Evolutionary conservation across 2,113 vertebrate species (phyloP).

Genomic region (Tiliqua scincoides): DNA sequence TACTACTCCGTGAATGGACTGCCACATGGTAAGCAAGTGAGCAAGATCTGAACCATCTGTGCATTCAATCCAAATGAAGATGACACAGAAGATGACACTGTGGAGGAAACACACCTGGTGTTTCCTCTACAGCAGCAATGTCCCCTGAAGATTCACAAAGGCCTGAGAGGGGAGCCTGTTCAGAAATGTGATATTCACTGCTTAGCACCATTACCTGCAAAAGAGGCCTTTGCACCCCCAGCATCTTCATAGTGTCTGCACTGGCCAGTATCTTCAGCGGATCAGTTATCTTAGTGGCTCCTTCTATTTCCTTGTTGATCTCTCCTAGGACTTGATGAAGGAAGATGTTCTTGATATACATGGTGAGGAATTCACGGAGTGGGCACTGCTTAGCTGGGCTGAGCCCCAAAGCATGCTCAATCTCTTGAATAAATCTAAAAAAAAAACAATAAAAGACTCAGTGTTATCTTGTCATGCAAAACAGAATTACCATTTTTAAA

Average conservation of each 20-base stretch:
- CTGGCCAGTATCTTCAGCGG: slow-evolving; percentile 93
- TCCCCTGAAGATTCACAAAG: background rate
- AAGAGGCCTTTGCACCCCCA: slow-evolving; percentile 92
- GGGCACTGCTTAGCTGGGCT: slow-evolving; percentile 94
- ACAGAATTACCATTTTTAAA: background rate
- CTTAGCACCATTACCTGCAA: slow-evolving; percentile 83
- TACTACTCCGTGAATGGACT: background rate
- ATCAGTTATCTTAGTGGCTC: slow-evolving; percentile 91
- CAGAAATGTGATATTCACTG: rapidly evolving
- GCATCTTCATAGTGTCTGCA: slow-evolving; percentile 94
- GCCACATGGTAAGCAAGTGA: background rate
- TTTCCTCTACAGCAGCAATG: background rate
- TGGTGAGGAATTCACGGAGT: slow-evolving; percentile 92
- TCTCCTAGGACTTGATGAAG: slow-evolving; percentile 93
- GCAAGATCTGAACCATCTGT: background rate
- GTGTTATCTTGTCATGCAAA: too few species aligned
- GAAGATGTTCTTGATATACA: slow-evolving; percentile 98
- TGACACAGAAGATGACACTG: background rate
- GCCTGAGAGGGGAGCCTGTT: background rate
- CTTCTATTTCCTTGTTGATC: slow-evolving; percentile 96
- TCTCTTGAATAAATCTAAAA: slow-evolving; percentile 95
- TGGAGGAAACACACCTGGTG: too few species aligned
- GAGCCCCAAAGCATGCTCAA: slow-evolving; percentile 89
- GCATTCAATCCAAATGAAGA: background rate
- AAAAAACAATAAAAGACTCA: slow-evolving; percentile 39